A percentile compares a stretch with the other conserved stretches of the same genome.
phyloP scores from a whole-genome alignment of 1,140 invertebrate species.

The Zaprionus gabonicus region DNA sequence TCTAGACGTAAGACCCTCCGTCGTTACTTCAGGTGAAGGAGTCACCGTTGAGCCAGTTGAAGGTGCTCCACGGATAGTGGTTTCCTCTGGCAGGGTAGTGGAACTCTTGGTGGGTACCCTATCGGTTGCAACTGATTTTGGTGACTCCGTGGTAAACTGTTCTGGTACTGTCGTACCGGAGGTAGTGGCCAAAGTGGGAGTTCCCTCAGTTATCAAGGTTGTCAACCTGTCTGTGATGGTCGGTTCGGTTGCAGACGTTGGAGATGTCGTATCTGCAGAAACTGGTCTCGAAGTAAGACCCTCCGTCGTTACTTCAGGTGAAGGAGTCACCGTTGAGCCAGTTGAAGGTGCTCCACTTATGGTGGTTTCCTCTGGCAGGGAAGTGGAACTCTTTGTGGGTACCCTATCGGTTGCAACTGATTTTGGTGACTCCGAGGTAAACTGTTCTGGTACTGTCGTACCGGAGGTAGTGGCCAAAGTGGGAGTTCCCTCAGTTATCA shows the following conservation, averaged over 20 bases:
- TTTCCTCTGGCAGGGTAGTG: neutral
- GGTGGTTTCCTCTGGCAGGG: neutral
- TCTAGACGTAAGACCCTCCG: neutral
- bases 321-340: neutral
- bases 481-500: no score
- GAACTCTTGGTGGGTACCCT: neutral
- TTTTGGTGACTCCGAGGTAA: neutral
- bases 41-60: neutral
- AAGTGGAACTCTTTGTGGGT: neutral
- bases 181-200: no score
- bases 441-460: neutral
- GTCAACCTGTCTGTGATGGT: no score
- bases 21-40: neutral
- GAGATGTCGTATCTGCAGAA: neutral
- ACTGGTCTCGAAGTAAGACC: neutral
- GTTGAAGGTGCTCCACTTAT: neutral
- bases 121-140: neutral
- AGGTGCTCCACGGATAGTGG: neutral
- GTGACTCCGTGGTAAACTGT: neutral
- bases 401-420: neutral
- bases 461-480: no score
- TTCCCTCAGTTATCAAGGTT: no score
- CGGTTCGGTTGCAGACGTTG: neutral
- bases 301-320: neutral
- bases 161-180: neutral